A percentile compares a stretch with the other conserved stretches of the same genome.
phyloP scores from a whole-genome alignment of 2,113 vertebrate species.

The Callionymus lyra region DNA sequence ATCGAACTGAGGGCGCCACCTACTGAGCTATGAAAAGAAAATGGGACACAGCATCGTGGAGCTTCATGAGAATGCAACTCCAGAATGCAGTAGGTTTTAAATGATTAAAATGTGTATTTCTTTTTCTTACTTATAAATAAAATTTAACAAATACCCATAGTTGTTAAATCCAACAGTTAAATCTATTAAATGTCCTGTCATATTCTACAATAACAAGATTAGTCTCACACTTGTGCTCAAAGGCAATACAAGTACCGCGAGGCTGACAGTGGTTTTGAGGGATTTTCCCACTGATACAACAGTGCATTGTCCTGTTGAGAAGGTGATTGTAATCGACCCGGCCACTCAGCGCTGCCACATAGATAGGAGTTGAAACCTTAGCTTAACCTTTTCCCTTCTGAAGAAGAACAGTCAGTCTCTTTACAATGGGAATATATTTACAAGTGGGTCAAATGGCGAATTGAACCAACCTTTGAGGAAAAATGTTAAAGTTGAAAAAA shows the following conservation, averaged over 20 bases:
- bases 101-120: too few species aligned
- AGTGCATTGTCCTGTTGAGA: conserved; percentile 16
- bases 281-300: conserved; percentile 30
- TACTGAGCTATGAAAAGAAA: too few species aligned
- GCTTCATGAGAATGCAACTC: too few species aligned
- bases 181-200: too few species aligned
- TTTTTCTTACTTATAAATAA: too few species aligned
- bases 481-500: background rate
- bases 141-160: too few species aligned
- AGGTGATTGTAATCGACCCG: background rate
- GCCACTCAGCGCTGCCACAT: background rate
- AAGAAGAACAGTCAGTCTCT: background rate
- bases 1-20: too few species aligned
- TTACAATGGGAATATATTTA: background rate
- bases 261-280: conserved; percentile 16
- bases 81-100: too few species aligned
- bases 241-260: conserved; percentile 22
- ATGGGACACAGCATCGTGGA: too few species aligned
- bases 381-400: too few species aligned
- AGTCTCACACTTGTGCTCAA: conserved; percentile 32
- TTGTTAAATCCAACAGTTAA: too few species aligned
- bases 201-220: background rate
- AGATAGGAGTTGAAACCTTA: too few species aligned
- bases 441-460: background rate
- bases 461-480: background rate